Evolutionary conservation across 2,888 invertebrate species (phyloP).

Genomic region (Caenorhabditis virilis): DNA sequence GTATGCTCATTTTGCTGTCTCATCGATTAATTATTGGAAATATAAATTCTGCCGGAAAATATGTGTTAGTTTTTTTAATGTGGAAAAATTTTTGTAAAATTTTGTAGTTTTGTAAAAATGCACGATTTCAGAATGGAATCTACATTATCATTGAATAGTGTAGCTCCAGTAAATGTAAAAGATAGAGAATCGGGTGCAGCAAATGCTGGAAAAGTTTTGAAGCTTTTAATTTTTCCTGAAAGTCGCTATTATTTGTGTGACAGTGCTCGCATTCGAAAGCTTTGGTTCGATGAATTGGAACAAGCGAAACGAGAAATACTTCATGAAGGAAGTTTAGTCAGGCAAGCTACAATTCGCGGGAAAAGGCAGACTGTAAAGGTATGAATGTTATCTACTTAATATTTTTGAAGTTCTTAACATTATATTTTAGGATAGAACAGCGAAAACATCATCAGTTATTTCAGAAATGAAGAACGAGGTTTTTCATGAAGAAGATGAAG

Average conservation of each 20-base stretch:
- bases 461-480: neutral
- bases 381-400: neutral
- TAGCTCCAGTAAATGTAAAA: conserved; percentile 66
- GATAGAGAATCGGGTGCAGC: conserved; percentile 51
- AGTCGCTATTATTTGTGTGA: conserved; percentile 58
- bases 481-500: conserved; percentile 7
- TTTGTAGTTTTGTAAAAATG: neutral
- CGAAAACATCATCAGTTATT: conserved; percentile 1
- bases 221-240: conserved; percentile 65
- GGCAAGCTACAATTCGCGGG: conserved; percentile 66
- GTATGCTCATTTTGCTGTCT: conserved; percentile 57
- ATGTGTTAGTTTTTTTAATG: conserved; percentile 35
- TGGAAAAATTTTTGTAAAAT: conserved; percentile 18
- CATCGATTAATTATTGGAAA: conserved; percentile 61
- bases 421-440: neutral
- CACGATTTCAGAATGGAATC: conserved; percentile 53
- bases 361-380: conserved; percentile 44
- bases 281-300: conserved; percentile 66
- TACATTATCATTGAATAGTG: conserved; percentile 56
- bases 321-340: conserved; percentile 54
- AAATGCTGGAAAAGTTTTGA: conserved; percentile 57
- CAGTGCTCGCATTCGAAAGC: conserved; percentile 55
- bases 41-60: conserved; percentile 41
- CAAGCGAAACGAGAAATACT: conserved; percentile 50
- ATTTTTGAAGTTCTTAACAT: neutral